Evolutionary conservation across 2,113 vertebrate genomes (phyloP), one percentile per base, ranked within the genome.

Genomic region (Mesembrinibis cayennensis): DNA sequence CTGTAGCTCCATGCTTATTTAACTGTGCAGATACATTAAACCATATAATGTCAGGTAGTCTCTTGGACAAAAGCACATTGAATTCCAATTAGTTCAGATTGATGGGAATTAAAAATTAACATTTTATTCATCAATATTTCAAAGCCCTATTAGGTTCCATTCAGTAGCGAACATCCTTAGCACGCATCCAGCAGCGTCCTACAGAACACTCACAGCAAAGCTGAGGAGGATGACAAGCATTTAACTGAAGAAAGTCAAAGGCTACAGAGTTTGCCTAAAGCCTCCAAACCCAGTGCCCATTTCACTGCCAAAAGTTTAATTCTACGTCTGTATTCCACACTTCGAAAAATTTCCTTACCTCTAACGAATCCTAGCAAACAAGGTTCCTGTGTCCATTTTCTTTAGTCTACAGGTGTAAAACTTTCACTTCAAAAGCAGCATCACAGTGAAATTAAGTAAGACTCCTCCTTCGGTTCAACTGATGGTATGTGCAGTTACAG

Each of bases 81-180:
- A 91, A 91, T 94, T 97, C 90, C 92, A 96, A 96, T 89, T 91
- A 95, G 82, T 95, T 91, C 90, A 91, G 70, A 76, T 1, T 90
- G 93, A 93, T 82, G 69, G 25, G 36, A 97, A 97, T 98, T 97
- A 93, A 98, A 97, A 83, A 92, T 95, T 93, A 95, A 97, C 87
- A 40, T 96, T 85, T 80, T 70, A 85, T 86, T 96, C 77, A 92
- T 97, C 82, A 97, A 65, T 90, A 97, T 81, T 94, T 96, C 84
- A 97, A 87, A 92, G 65, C 36, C 25, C 66, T 86, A 47, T 82
- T 84, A 95, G 29, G 18, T 92, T 95, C 53, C 70, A 70, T 59
- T 96, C 53, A 69, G 66, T 21, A 82, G 55, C 77, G 36, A 70
- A 82, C 1, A 3, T 69, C 66, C 36, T 88, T 59, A 90, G 70